These are phyloP conservation scores for Acanthornis magna DNA, from an alignment of 2,797 vertebrate genomes.

Conservation along the genomic window DNA sequence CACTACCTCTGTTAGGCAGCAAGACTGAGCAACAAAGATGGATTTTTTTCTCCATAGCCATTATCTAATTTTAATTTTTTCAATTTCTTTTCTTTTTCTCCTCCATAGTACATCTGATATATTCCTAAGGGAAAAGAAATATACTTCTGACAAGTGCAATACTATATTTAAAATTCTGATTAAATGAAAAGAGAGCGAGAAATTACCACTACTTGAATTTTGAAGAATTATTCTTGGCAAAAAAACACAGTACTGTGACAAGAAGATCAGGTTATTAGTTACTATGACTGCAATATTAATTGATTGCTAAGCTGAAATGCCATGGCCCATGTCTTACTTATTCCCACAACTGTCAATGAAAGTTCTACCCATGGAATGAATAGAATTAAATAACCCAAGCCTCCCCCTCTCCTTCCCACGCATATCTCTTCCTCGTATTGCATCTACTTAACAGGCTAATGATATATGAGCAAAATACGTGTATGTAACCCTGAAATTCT, in stretches of 20 bases:
- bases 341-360: constrained; percentile 34
- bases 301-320: constrained; percentile 42
- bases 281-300: constrained; percentile 39
- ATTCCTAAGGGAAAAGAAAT: constrained; percentile 9
- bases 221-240: constrained; percentile 17
- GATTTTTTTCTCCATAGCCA: neutral
- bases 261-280: constrained; percentile 15
- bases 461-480: neutral
- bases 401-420: constrained; percentile 8
- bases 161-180: constrained; percentile 43
- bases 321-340: neutral
- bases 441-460: neutral
- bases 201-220: neutral
- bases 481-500: neutral
- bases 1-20: neutral
- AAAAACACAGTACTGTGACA: neutral
- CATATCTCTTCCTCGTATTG: neutral
- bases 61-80: neutral
- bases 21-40: neutral
- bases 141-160: neutral
- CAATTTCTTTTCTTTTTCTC: neutral
- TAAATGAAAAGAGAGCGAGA: constrained; percentile 19
- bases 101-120: neutral
- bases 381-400: constrained; percentile 42
- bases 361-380: neutral